Evolutionary conservation across 2,113 vertebrate genomes (phyloP), one percentile per base, ranked within the genome.

Genomic region (Tamias sibiricus): DNA sequence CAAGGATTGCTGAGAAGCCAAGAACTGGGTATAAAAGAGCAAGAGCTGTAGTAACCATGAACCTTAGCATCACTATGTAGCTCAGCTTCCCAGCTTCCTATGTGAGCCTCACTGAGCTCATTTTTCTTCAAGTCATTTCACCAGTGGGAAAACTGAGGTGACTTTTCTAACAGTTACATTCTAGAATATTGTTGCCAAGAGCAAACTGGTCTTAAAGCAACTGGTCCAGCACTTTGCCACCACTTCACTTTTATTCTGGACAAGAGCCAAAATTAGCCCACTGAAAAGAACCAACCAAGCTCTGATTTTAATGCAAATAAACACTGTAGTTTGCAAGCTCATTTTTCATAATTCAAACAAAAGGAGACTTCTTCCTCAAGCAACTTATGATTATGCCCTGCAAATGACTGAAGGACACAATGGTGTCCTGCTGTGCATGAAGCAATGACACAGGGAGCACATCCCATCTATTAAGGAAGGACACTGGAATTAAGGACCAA

Each of bases 391-490:
- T 42, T 93, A 75, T 92, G 83, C 42, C 64, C 57, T 62, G 32
- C 1, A 0, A 20, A 4, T 64, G 72, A 75, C 52, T 64, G 24
- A 75, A 89, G 87, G 95, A 82, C 42, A 16, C 35, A 91, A 86
- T 72, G 81, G 81, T 81, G 85, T 95, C 80, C 49, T 68, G 93
- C 95, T 96, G 92, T 95, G 93, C 71, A 80, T 96, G 89, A 98
- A 94, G 96, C 95, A 95, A 96, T 75, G 64, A 94, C 97, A 98
- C 95, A 74, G 88, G 95, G 74, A 92, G 89, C 93, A 81, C 95
- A 96, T 59, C 49, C 72, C 54, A 71, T 91, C 82, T 2, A 0
- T 40, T 82, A 62, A 77, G 30, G 87, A 89, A 93, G 95, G 92
- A 93, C 72, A 87, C 83, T 77, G 52, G 96, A 96, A 35, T 54